Percentiles rank a stretch among this genome's conserved stretches.
phyloP scores from a whole-genome alignment of 2,113 vertebrate genomes.

The Ictidomys tridecemlineatus region DNA sequence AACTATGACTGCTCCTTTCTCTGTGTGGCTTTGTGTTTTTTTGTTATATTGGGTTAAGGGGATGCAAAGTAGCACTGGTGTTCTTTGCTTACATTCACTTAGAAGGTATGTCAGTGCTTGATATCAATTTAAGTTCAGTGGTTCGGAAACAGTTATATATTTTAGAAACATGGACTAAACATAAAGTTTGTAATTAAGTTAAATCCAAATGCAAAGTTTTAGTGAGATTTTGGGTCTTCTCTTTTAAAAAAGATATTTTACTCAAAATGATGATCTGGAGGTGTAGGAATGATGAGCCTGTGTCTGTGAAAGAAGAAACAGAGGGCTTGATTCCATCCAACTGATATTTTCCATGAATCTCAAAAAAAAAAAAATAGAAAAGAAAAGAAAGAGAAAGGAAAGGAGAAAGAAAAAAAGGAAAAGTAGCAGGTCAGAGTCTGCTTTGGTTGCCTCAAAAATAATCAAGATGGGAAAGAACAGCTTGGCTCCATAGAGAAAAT shows the following conservation, averaged over 20 bases:
- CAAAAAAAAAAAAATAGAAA: not conserved
- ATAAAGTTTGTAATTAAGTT: conserved; percentile 7
- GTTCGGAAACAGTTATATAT: conserved; percentile 15
- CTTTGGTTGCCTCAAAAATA: not conserved
- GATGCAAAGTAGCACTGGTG: not conserved
- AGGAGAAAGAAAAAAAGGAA: too few relatives aligned
- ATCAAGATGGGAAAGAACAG: not conserved
- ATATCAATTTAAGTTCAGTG: not conserved
- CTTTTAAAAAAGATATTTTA: not conserved
- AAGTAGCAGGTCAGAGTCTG: not conserved
- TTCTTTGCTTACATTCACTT: conserved; percentile 29
- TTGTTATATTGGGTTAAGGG: not conserved
- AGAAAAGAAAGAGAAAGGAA: not conserved
- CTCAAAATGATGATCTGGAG: not conserved
- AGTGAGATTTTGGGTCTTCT: not conserved
- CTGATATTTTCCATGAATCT: not conserved
- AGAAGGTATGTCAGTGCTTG: not conserved
- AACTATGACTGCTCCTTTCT: not conserved
- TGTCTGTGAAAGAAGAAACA: not conserved
- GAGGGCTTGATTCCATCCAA: not conserved
- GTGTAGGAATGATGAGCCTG: not conserved
- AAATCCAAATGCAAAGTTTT: not conserved
- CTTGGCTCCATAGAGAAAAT: not conserved
- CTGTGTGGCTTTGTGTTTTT: conserved; percentile 19
- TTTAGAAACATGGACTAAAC: not conserved